phyloP scores from a whole-genome alignment of 2,888 invertebrate species.

The Platerodrilus igneus region DNA sequence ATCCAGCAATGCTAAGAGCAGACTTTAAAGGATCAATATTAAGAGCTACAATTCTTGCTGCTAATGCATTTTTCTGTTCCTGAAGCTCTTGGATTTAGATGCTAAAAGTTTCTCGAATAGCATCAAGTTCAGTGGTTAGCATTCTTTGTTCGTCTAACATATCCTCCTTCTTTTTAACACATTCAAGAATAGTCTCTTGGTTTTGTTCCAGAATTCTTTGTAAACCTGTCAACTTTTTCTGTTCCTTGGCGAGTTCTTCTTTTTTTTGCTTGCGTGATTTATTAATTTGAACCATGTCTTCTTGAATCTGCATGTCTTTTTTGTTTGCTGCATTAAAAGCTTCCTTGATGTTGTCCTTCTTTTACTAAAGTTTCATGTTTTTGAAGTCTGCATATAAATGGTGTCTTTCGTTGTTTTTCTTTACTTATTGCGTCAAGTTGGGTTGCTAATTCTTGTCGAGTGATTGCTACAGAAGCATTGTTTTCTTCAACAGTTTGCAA shows the following conservation, averaged over 20 bases:
- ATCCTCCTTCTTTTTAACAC: constrained; percentile 55
- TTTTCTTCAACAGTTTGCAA: constrained; percentile 51
- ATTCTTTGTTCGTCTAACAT: constrained; percentile 54
- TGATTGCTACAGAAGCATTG: constrained; percentile 57
- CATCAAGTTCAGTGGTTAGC: constrained; percentile 55
- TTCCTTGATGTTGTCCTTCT: constrained; percentile 58
- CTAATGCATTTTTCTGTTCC: constrained; percentile 64
- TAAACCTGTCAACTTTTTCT: constrained; percentile 62
- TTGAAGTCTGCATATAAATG: constrained; percentile 29
- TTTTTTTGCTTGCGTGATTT: constrained; percentile 72
- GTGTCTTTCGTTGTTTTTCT: constrained; percentile 51
- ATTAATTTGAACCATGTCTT: constrained; percentile 63
- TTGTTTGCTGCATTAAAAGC: constrained; percentile 61
- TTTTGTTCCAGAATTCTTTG: constrained; percentile 69
- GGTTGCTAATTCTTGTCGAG: constrained; percentile 58
- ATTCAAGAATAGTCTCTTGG: constrained; percentile 48
- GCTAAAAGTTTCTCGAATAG: constrained; percentile 60
- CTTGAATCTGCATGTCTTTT: constrained; percentile 60
- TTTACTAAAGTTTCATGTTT: constrained; percentile 56
- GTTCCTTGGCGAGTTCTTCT: constrained; percentile 61
- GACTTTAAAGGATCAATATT: constrained; percentile 70
- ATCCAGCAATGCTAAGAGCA: constrained; percentile 59
- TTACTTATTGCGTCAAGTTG: constrained; percentile 50
- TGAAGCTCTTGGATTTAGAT: constrained; percentile 65
- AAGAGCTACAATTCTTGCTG: constrained; percentile 63